Conservation (phyloP, 2,888 invertebrate species). For the Cecidostiba fungosa region DNA sequence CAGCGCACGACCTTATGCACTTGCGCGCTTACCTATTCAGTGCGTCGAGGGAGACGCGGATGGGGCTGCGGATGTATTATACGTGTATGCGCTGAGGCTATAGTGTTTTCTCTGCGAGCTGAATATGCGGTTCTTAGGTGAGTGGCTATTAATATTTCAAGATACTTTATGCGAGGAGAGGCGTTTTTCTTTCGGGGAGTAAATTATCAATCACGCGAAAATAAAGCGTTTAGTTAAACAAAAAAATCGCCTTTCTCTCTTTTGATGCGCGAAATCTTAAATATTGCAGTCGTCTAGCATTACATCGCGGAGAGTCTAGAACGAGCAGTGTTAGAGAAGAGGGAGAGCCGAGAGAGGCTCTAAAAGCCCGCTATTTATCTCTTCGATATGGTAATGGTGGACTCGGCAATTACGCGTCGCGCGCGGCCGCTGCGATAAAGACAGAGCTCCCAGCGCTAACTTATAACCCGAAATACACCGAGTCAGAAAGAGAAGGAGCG, state of each 20-base stretch:
- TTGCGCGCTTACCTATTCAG: constrained; percentile 35
- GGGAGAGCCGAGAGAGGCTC: constrained; percentile 20
- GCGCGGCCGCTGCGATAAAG: constrained; percentile 41
- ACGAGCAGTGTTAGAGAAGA: neutral
- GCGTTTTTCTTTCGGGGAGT: neutral
- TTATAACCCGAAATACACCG: constrained; percentile 53
- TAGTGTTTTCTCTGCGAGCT: constrained; percentile 1
- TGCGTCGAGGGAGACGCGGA: neutral
- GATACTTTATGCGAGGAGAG: neutral
- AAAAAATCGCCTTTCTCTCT: too few relatives aligned
- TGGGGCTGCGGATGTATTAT: neutral
- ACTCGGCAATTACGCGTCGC: constrained; percentile 68
- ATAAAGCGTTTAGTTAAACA: too few relatives aligned
- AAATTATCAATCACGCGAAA: neutral
- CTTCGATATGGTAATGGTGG: constrained; percentile 73
- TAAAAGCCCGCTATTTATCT: constrained; percentile 72
- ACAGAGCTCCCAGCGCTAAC: constrained; percentile 36
- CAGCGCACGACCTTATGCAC: constrained; percentile 51
- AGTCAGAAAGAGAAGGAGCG: neutral
- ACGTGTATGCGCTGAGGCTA: neutral
- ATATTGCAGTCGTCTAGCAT: neutral
- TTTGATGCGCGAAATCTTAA: too few relatives aligned
- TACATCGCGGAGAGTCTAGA: neutral
- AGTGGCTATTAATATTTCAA: constrained; percentile 3
- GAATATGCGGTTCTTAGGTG: neutral